Evolutionary conservation across 2,888 invertebrate species (phyloP).

Genomic region (Cataglyphis albicans): DNA sequence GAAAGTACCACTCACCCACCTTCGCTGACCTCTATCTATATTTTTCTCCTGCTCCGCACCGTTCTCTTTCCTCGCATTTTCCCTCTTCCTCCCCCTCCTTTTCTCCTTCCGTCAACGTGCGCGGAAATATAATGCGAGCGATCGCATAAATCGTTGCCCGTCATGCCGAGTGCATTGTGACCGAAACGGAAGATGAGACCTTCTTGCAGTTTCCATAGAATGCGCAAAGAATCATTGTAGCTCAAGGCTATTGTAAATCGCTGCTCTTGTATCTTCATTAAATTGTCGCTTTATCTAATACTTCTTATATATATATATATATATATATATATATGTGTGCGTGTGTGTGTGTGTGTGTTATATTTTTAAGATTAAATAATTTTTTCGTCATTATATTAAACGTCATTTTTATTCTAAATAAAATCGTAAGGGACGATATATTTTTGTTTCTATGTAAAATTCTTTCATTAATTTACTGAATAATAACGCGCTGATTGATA

Average conservation of each 20-base stretch:
- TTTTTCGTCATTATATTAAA: not conserved
- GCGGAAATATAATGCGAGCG: slow-evolving; percentile 61
- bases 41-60: slow-evolving; percentile 30
- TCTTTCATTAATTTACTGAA: not conserved
- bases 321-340: too few species aligned
- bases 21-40: slow-evolving; percentile 47
- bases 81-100: not conserved
- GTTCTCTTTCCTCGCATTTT: slow-evolving; percentile 22
- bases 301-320: not conserved
- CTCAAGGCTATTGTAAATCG: not conserved
- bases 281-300: not conserved
- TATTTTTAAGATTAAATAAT: not conserved
- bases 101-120: slow-evolving; percentile 23
- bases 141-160: slow-evolving; percentile 61
- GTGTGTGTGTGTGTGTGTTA: too few species aligned
- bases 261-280: not conserved
- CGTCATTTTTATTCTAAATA: not conserved
- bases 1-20: slow-evolving; percentile 62
- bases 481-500: not conserved
- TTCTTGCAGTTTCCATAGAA: slow-evolving; percentile 1
- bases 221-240: not conserved
- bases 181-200: slow-evolving; percentile 19
- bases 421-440: not conserved
- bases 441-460: not conserved
- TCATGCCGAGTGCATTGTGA: slow-evolving; percentile 51